A percentile compares a stretch with the other conserved stretches of the same genome.
phyloP scores from a whole-genome alignment of 2,888 invertebrate species.

The Mesorhabditis belari region DNA sequence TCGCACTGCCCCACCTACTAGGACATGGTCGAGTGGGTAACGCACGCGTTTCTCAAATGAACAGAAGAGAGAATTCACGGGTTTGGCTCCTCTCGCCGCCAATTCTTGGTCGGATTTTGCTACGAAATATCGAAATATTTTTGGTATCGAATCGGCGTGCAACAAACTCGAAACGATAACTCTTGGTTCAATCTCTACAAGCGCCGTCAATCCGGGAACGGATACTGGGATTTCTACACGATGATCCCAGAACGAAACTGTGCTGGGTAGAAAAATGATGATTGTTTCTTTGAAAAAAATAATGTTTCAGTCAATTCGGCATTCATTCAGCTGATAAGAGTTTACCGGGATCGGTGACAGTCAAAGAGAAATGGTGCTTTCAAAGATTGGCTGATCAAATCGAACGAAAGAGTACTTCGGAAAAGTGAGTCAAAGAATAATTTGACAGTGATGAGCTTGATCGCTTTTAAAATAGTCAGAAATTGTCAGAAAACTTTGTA shows the following conservation, averaged over 20 bases:
- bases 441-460: background rate
- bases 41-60: too few species aligned
- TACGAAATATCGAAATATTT: background rate
- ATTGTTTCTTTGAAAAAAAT: background rate
- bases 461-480: too few species aligned
- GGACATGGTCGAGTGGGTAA: too few species aligned
- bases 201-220: constrained; percentile 42
- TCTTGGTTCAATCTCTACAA: constrained; percentile 50
- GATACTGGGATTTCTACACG: constrained; percentile 52
- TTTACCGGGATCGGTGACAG: constrained; percentile 44
- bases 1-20: background rate
- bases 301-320: constrained; percentile 44
- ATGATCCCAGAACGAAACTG: constrained; percentile 51
- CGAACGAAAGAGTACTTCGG: constrained; percentile 6
- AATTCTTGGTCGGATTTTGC: too few species aligned
- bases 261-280: constrained; percentile 39
- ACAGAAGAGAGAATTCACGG: too few species aligned
- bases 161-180: constrained; percentile 46
- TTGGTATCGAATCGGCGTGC: constrained; percentile 47
- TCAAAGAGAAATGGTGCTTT: constrained; percentile 51
- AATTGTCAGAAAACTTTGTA: too few species aligned
- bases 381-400: constrained; percentile 49
- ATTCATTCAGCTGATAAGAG: constrained; percentile 50
- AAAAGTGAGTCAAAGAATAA: background rate
- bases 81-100: too few species aligned